phyloP scores from a whole-genome alignment of 1,140 invertebrate species.

The Apis cerana region DNA sequence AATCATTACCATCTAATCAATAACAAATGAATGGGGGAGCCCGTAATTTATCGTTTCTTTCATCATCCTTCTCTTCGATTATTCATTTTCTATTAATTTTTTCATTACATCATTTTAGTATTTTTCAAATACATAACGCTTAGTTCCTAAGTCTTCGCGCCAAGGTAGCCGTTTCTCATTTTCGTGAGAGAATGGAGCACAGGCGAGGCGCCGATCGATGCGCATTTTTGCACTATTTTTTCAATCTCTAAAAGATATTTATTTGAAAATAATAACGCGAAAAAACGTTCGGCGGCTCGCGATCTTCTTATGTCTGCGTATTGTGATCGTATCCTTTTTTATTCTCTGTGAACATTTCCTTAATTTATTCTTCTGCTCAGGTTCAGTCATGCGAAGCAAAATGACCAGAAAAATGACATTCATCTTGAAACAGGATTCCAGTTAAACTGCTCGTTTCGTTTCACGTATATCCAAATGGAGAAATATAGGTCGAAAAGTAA shows the following conservation, averaged over 20 bases:
- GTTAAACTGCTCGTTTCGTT: background rate
- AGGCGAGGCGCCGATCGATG: background rate
- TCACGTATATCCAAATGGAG: background rate
- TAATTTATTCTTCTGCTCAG: background rate
- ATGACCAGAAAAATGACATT: background rate
- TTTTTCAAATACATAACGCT: background rate
- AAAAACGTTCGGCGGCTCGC: background rate
- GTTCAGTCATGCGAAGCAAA: background rate
- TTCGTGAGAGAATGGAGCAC: background rate
- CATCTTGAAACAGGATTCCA: background rate
- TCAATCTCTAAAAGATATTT: conserved; percentile 34
- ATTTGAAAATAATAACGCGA: conserved; percentile 30
- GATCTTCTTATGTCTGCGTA: too few relatives aligned
- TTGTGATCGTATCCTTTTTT: background rate
- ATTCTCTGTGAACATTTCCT: background rate
- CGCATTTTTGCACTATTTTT: conserved; percentile 30
- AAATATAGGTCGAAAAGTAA: too few relatives aligned
- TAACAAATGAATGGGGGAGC: background rate
- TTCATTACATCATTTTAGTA: background rate
- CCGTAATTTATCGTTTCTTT: background rate
- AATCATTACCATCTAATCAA: background rate
- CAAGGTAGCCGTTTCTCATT: background rate
- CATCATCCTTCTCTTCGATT: background rate
- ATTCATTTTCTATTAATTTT: background rate
- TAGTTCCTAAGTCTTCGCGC: background rate